These are phyloP conservation scores for Pemphigus obesinymphae DNA, from an alignment of 1,140 invertebrate species.

Conservation along the genomic window DNA sequence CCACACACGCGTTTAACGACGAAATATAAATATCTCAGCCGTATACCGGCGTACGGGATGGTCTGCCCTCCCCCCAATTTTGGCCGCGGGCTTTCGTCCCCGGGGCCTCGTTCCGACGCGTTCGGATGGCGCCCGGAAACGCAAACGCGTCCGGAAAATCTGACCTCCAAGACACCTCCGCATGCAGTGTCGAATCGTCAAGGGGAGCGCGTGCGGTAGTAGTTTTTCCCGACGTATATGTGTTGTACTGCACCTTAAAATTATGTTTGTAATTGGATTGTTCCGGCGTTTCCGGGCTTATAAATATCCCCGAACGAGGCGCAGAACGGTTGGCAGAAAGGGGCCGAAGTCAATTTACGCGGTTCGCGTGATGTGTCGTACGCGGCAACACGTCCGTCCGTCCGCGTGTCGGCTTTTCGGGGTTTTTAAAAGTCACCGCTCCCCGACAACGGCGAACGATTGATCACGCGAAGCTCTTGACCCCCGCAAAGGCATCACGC, in stretches of 20 bases:
- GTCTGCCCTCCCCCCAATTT: too few relatives aligned
- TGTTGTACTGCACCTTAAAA: neutral
- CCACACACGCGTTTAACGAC: too few relatives aligned
- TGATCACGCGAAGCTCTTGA: slow-evolving; percentile 34
- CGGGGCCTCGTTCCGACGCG: neutral
- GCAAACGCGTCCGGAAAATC: neutral
- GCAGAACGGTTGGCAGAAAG: neutral
- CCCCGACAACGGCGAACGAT: neutral
- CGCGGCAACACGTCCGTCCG: neutral
- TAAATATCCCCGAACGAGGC: neutral
- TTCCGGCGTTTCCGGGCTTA: neutral
- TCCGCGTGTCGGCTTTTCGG: slow-evolving; percentile 15
- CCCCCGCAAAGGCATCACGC: neutral
- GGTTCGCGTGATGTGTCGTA: slow-evolving; percentile 12
- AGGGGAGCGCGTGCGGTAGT: neutral
- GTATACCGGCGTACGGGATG: too few relatives aligned
- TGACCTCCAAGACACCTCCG: neutral
- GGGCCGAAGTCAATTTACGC: neutral
- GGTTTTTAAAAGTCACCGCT: neutral
- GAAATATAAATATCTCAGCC: too few relatives aligned
- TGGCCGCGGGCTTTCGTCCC: too few relatives aligned
- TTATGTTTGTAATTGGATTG: slow-evolving; percentile 37
- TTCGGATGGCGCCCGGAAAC: neutral
- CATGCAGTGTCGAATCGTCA: neutral
- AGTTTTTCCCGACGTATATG: neutral